Conservation (phyloP, 2,888 invertebrate species). For the Torymus texanus region DNA sequence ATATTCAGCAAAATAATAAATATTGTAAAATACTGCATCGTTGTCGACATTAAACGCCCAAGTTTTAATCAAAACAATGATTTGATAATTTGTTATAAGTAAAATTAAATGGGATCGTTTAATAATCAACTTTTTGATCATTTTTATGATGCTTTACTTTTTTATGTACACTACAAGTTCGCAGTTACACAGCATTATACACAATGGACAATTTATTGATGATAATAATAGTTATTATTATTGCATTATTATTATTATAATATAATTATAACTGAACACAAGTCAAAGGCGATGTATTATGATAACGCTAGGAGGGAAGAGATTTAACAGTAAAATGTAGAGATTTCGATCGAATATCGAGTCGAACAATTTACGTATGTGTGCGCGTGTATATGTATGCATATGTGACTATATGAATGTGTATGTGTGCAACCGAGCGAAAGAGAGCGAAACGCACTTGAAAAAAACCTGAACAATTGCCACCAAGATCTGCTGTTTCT, state of each 20-base stretch:
- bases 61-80: slow-evolving; percentile 33
- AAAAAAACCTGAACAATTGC: slow-evolving; percentile 49
- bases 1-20: slow-evolving; percentile 11
- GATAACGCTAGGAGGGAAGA: slow-evolving; percentile 58
- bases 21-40: background rate
- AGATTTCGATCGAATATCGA: slow-evolving; percentile 50
- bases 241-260: slow-evolving; percentile 65
- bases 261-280: slow-evolving; percentile 58
- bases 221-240: slow-evolving; percentile 62
- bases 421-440: slow-evolving; percentile 22
- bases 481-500: slow-evolving; percentile 70
- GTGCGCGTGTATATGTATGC: slow-evolving; percentile 43
- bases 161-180: slow-evolving; percentile 65
- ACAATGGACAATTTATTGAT: slow-evolving; percentile 64
- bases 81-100: slow-evolving; percentile 28
- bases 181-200: slow-evolving; percentile 64
- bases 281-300: slow-evolving; percentile 61
- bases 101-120: slow-evolving; percentile 23
- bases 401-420: slow-evolving; percentile 39
- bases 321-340: slow-evolving; percentile 50
- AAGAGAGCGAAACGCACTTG: slow-evolving; percentile 47
- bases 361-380: slow-evolving; percentile 50
- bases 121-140: slow-evolving; percentile 59
- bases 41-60: background rate
- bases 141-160: slow-evolving; percentile 67